phyloP scores from a whole-genome alignment of 53 echinoderm and acorn worm genomes.

The Apostichopus leukothele region DNA sequence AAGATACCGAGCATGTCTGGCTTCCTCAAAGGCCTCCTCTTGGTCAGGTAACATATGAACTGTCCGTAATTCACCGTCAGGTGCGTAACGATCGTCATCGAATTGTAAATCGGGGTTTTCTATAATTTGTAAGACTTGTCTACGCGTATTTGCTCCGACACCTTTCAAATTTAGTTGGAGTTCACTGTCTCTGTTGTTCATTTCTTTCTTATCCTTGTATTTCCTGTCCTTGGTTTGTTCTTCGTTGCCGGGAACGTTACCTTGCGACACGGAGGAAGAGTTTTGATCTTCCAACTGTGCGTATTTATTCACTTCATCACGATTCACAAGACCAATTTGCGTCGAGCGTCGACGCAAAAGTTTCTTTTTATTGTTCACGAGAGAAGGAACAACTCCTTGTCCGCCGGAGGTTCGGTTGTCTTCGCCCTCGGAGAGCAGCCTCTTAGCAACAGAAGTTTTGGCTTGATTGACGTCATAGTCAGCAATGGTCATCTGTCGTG shows the following conservation, averaged over 20 bases:
- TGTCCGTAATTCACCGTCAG: conserved; percentile 88
- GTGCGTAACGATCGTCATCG: conserved; percentile 85
- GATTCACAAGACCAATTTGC: conserved; percentile 50
- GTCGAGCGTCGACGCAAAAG: conserved; percentile 38
- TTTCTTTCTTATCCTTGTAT: not conserved
- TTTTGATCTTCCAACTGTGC: not conserved
- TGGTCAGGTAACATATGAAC: conserved; percentile 80
- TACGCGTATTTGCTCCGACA: not conserved
- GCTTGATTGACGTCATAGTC: conserved; percentile 62
- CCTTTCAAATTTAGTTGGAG: not conserved
- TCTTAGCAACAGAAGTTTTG: conserved; percentile 61
- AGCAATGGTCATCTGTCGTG: conserved; percentile 44
- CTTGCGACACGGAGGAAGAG: not conserved
- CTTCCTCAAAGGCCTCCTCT: conserved; percentile 69
- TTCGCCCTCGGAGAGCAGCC: conserved; percentile 51
- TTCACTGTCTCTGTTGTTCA: not conserved
- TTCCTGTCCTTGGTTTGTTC: not conserved
- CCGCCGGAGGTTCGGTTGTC: not conserved
- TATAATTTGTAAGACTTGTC: conserved; percentile 52
- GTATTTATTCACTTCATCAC: conserved; percentile 45
- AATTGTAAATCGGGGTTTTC: conserved; percentile 77
- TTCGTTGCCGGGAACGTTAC: no score
- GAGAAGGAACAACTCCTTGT: not conserved
- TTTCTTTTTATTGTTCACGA: not conserved
- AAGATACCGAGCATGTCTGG: conserved; percentile 82